Evolutionary conservation across 2,113 vertebrate genomes (phyloP).

Genomic region (Rhinoptilus africanus): DNA sequence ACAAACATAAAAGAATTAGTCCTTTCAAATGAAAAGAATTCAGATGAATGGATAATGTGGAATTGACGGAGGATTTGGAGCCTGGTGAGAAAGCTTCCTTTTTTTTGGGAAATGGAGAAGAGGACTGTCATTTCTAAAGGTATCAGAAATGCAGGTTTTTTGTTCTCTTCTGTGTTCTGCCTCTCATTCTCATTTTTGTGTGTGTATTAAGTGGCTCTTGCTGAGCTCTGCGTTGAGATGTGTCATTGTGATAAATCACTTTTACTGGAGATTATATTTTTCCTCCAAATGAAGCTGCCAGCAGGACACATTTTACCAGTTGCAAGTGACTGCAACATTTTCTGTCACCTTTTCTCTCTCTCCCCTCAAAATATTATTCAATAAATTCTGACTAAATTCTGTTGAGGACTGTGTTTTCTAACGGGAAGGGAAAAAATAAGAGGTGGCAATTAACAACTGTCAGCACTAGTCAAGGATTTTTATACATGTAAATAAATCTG

Average conservation of each 20-base stretch:
- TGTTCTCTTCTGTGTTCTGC: neutral
- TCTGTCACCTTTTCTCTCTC: neutral
- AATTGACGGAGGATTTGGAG: neutral
- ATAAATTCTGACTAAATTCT: neutral
- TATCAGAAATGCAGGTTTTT: neutral
- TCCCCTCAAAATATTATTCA: neutral
- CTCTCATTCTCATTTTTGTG: neutral
- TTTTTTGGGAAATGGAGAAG: neutral
- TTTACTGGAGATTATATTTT: slow-evolving; percentile 28
- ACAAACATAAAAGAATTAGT: neutral
- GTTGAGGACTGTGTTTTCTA: neutral
- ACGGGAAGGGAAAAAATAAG: neutral
- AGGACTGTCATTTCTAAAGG: neutral
- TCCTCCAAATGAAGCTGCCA: slow-evolving; percentile 45
- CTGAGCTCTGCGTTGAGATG: slow-evolving; percentile 1
- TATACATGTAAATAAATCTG: neutral
- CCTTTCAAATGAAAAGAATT: neutral
- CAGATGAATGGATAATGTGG: neutral
- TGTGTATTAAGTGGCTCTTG: slow-evolving; percentile 22
- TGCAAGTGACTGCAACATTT: neutral
- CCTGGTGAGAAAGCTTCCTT: neutral
- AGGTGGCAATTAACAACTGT: neutral
- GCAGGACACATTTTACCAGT: neutral
- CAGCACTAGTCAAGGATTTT: neutral
- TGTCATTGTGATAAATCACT: slow-evolving; percentile 38